Percentiles rank a stretch among this genome's conserved stretches.
phyloP scores from a whole-genome alignment of 2,113 vertebrate species.

The Nycticebus coucang region DNA sequence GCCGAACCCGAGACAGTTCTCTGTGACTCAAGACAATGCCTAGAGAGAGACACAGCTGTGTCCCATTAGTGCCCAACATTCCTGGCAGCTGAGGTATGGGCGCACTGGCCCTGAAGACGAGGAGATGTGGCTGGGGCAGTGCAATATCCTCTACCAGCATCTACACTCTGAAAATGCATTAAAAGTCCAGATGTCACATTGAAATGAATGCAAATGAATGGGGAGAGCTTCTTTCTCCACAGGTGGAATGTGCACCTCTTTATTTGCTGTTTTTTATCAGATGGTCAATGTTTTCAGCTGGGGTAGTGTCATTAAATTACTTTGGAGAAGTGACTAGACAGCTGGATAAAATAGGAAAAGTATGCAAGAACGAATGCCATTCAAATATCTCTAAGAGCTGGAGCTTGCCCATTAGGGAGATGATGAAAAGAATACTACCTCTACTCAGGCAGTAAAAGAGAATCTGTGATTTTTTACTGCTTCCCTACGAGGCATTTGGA shows the following conservation, averaged over 20 bases:
- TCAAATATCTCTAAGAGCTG: neutral
- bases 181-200: neutral
- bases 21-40: neutral
- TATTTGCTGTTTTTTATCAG: slow-evolving; percentile 40
- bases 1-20: neutral
- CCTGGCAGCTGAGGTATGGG: neutral
- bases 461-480: neutral
- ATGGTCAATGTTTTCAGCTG: slow-evolving; percentile 4
- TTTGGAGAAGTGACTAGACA: slow-evolving; percentile 13
- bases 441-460: neutral
- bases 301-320: neutral
- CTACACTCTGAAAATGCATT: neutral
- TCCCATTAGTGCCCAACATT: neutral
- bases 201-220: neutral
- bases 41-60: neutral
- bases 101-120: neutral
- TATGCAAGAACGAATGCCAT: slow-evolving; percentile 7
- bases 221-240: neutral
- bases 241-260: neutral
- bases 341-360: slow-evolving; percentile 13
- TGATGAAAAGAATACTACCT: neutral
- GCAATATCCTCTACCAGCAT: neutral
- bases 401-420: neutral
- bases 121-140: neutral
- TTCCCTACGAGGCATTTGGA: slow-evolving; percentile 8